Base-by-base conservation (phyloP, 2,888 invertebrate genomes). In the Dugesia japonica region DNA sequence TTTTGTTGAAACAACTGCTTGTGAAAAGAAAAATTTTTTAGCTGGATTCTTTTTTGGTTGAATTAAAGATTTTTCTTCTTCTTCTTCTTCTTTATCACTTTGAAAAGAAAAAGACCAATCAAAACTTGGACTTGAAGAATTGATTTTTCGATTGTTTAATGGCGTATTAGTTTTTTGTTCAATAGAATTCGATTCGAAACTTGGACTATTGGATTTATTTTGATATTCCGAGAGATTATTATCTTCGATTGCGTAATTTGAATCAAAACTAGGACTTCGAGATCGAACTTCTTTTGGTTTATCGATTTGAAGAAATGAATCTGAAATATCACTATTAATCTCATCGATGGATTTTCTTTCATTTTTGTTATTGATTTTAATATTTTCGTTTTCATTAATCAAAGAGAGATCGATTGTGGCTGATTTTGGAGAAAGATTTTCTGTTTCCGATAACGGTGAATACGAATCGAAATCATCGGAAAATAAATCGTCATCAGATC, bases 201-300 rank as follows among this genome's bases (percentile, higher is more conserved):
- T 56, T 56, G 56, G 56, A 56, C 56, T 56, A 9, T n/a, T 56
- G 56, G 56, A 56, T n/a, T 56, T n/a, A n/a, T n/a, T n/a, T n/a
- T n/a, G n/a, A n/a, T n/a, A n/a, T n/a, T n/a, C n/a, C n/a, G n/a
- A n/a, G n/a, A n/a, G n/a, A n/a, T n/a, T n/a, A n/a, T n/a, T n/a
- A n/a, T n/a, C n/a, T n/a, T n/a, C n/a, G n/a, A n/a, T n/a, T n/a
- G n/a, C n/a, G n/a, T n/a, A n/a, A n/a, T n/a, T n/a, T n/a, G n/a
- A n/a, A n/a, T n/a, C n/a, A n/a, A n/a, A 56, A 56, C 56, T 4
- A 56, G n/a, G 38, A 38, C 17, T 17, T 38, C 13, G 9, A 17
- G 38, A 38, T 38, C 9, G 38, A 38, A 38, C 17, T 38, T 38
- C 38, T 38, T 38, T 17, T 38, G 38, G 9, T 17, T 38, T n/a